Percentiles rank a stretch among this genome's conserved stretches.
phyloP scores from a whole-genome alignment of 2,888 invertebrate species.

The Nasonovia ribisnigri region DNA sequence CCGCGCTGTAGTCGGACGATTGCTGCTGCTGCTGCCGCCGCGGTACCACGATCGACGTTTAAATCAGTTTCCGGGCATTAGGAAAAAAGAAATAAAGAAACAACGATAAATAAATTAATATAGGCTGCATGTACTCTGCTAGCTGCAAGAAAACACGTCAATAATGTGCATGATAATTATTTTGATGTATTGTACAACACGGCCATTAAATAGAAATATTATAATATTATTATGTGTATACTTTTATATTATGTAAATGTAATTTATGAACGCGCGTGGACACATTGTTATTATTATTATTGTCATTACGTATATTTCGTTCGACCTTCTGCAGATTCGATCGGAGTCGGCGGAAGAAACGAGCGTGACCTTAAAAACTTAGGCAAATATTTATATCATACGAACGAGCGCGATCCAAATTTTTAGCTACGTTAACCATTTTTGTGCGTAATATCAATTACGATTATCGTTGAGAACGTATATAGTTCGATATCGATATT shows the following conservation, averaged over 20 bases:
- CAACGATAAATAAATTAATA: background rate
- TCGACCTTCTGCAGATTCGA: slow-evolving; percentile 20
- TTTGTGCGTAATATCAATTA: no score
- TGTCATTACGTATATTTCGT: background rate
- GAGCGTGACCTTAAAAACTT: background rate
- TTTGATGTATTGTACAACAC: background rate
- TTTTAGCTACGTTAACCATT: no score
- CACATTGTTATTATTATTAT: background rate
- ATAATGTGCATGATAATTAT: slow-evolving; percentile 6
- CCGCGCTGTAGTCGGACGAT: background rate
- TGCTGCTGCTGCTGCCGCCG: background rate
- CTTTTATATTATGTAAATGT: background rate
- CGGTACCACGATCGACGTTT: slow-evolving; percentile 6
- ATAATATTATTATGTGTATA: background rate
- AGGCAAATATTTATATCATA: background rate
- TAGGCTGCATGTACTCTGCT: no score
- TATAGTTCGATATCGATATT: background rate
- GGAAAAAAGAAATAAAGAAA: background rate
- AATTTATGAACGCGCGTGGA: slow-evolving; percentile 26
- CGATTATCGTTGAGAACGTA: no score
- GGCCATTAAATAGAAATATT: background rate
- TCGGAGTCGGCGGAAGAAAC: background rate
- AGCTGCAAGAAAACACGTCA: slow-evolving; percentile 10
- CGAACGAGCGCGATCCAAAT: no score
- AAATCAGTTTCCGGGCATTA: slow-evolving; percentile 23